Evolutionary conservation across 2,113 vertebrate genomes (phyloP).

Genomic region (Himantopus leucocephalus): DNA sequence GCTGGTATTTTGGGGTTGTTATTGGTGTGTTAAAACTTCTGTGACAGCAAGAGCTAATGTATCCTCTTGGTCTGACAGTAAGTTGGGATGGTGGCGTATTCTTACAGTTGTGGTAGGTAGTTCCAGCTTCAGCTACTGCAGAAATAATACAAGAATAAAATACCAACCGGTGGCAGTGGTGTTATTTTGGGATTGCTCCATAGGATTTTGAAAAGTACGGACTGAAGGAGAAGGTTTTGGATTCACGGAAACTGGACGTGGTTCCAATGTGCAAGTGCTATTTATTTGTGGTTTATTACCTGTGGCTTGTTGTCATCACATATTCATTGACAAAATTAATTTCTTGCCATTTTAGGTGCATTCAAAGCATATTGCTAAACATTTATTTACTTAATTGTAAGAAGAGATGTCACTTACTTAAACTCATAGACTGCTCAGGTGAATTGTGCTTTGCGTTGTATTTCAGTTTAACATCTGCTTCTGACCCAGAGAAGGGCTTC

Average conservation of each 20-base stretch:
- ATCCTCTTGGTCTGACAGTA: neutral
- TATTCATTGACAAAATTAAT: neutral
- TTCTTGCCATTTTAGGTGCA: neutral
- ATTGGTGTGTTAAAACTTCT: neutral
- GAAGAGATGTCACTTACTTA: neutral
- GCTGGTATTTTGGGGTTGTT: neutral
- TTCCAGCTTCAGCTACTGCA: neutral
- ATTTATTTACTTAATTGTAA: neutral
- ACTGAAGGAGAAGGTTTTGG: neutral
- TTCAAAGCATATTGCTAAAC: neutral
- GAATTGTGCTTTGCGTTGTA: neutral
- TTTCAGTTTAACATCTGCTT: neutral
- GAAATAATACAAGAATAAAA: neutral
- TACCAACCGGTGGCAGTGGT: neutral
- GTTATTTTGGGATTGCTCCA: neutral
- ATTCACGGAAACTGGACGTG: neutral
- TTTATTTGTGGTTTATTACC: neutral
- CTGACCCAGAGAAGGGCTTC: neutral
- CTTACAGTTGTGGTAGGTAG: neutral
- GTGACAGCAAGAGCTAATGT: neutral
- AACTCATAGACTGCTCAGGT: neutral
- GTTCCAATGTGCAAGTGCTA: neutral
- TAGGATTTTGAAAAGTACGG: neutral
- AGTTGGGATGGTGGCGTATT: neutral
- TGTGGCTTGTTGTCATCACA: neutral